phyloP scores from a whole-genome alignment of 2,797 vertebrate species.

The Centropyge bicolor region DNA sequence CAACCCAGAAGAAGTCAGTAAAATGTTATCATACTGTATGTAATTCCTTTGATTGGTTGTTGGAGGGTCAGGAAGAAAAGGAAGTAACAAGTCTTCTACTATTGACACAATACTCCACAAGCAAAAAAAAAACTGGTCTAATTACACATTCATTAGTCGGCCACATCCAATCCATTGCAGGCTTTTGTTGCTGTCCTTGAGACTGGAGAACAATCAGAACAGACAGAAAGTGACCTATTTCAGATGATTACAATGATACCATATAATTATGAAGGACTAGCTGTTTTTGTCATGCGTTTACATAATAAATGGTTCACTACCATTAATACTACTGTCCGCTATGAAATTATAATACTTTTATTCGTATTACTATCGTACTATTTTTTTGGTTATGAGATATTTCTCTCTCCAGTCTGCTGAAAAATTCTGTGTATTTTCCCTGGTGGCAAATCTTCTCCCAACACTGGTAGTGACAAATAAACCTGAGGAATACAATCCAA shows the following conservation, averaged over 20 bases:
- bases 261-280: not conserved
- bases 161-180: slow-evolving; percentile 5
- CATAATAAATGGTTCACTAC: not conserved
- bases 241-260: not conserved
- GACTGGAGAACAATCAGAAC: slow-evolving; percentile 22
- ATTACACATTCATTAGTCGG: slow-evolving; percentile 37
- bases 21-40: not conserved
- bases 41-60: not conserved
- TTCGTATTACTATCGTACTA: too few relatives aligned
- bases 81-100: not conserved
- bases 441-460: too few relatives aligned
- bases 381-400: too few relatives aligned
- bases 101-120: slow-evolving; percentile 14
- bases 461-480: too few relatives aligned
- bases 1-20: not conserved
- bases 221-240: not conserved
- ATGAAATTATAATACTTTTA: too few relatives aligned
- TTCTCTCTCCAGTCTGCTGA: too few relatives aligned
- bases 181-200: slow-evolving; percentile 10
- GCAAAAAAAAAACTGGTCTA: slow-evolving; percentile 38
- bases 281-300: not conserved
- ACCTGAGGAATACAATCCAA: too few relatives aligned
- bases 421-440: too few relatives aligned
- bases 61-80: not conserved
- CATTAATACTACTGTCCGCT: not conserved